Evolutionary conservation across 2,888 invertebrate species (phyloP).

Genomic region (Carpatolechia fugitivella): DNA sequence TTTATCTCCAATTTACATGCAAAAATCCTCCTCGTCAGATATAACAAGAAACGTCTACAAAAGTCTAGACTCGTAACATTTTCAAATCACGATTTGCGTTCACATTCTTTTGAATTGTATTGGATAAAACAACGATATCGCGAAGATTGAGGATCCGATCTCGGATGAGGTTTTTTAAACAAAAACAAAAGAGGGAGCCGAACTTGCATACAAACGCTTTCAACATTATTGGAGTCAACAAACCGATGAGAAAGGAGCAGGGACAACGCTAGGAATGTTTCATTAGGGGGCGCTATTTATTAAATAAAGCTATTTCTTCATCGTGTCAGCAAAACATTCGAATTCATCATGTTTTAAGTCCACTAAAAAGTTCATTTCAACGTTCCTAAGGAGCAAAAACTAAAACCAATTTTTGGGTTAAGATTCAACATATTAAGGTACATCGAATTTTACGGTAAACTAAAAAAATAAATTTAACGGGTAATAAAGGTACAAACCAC

Average conservation of each 20-base stretch:
- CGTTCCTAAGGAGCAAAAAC: too few relatives aligned
- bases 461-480: too few relatives aligned
- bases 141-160: neutral
- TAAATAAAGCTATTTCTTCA: too few relatives aligned
- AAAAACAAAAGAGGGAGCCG: neutral
- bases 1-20: too few relatives aligned
- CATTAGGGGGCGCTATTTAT: neutral
- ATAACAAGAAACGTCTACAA: neutral
- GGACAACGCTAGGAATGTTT: neutral
- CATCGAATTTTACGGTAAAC: too few relatives aligned
- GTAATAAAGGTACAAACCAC: too few relatives aligned
- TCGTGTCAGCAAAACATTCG: too few relatives aligned
- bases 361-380: too few relatives aligned
- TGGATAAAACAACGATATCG: neutral
- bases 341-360: too few relatives aligned
- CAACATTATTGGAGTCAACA: constrained; percentile 28
- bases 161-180: neutral
- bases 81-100: neutral
- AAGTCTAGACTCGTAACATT: neutral
- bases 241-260: constrained; percentile 18
- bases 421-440: too few relatives aligned
- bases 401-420: too few relatives aligned
- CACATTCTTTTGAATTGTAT: neutral
- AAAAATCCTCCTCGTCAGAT: too few relatives aligned
- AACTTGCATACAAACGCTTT: constrained; percentile 16